Base-by-base conservation (phyloP, 2,888 invertebrate species). In the Habrosyne pyritoides region DNA sequence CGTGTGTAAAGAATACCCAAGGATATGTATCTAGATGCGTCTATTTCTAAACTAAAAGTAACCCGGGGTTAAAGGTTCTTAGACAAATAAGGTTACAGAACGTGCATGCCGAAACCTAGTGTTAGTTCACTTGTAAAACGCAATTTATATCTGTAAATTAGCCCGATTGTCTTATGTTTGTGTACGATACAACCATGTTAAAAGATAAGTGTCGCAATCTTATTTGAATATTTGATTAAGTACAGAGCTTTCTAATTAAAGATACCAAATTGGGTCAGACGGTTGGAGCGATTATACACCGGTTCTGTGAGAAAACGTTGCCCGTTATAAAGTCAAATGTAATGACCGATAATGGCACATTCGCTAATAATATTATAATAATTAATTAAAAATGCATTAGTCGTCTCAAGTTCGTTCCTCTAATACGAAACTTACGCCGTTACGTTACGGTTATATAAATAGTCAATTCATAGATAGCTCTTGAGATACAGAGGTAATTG, bases 181-280 rank as follows among this genome's bases (percentile, higher is more conserved):
- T 1, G 42, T 42, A 33, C 33, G n/a, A 5, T 42, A 1, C 6
- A 8, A 47, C 36, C 47, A 30, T 36, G 56, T 53, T 56, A 59
- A 52, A 46, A 54, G 54, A 65, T 65, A 63, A n/a, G 55, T 71
- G 65, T 64, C 61, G 75, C 74, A 72, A 71, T 59, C 70, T 69
- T 61, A 81, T 85, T 86, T 83, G 67, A 84, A 84, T 84, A 82
- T 74, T 85, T 84, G 80, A 84, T 86, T 77, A 76, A 77, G 65
- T 69, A 77, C 70, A 73, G 65, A 65, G 74, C 77, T 80, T 79
- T 82, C 74, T 74, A 80, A 83, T 83, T 79, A 81, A 83, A 75
- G 67, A 72, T 67, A 69, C 68, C 62, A 64, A 74, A 73, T 67
- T 69, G 62, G 75, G 68, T 68, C 64, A 46, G 61, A 62, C 54